Evolutionary conservation across 1,140 invertebrate species (phyloP).

Genomic region (Cydia strobilella): DNA sequence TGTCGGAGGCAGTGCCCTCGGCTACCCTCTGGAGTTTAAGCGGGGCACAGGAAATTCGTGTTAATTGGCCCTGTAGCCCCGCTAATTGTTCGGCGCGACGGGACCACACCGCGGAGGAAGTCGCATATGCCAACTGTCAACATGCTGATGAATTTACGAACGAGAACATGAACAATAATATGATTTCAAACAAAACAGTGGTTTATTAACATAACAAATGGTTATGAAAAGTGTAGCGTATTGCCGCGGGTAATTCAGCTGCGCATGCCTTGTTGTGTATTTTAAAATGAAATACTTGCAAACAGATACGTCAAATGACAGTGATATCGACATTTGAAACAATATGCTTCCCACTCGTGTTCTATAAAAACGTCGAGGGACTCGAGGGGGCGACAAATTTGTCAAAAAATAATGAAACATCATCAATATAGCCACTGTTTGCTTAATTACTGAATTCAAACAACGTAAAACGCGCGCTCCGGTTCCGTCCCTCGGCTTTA

Average conservation of each 20-base stretch:
- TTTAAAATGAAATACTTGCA: no score
- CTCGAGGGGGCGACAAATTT: neutral
- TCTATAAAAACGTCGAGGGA: neutral
- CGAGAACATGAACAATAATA: neutral
- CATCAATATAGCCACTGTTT: slow-evolving; percentile 6
- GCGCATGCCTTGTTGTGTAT: neutral
- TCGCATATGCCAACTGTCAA: slow-evolving; percentile 48
- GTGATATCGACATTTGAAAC: no score
- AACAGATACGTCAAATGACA: no score
- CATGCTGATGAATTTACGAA: slow-evolving; percentile 31
- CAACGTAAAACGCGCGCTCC: slow-evolving; percentile 22
- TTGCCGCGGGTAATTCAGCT: neutral
- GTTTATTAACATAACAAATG: neutral
- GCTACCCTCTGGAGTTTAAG: slow-evolving; percentile 50
- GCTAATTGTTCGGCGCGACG: slow-evolving; percentile 69
- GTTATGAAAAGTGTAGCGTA: neutral
- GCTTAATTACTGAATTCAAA: slow-evolving; percentile 23
- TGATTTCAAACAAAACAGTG: neutral
- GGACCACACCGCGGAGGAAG: slow-evolving; percentile 64
- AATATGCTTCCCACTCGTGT: no score
- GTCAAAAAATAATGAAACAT: neutral
- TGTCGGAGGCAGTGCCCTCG: slow-evolving; percentile 60
- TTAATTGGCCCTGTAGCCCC: slow-evolving; percentile 65
- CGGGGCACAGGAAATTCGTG: slow-evolving; percentile 71
- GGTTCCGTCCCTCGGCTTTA: slow-evolving; percentile 51